A percentile compares a stretch with the other conserved stretches of the same genome.
Evolutionary conservation across 2,888 invertebrate species (phyloP).

Genomic region (Athalia cordata): DNA sequence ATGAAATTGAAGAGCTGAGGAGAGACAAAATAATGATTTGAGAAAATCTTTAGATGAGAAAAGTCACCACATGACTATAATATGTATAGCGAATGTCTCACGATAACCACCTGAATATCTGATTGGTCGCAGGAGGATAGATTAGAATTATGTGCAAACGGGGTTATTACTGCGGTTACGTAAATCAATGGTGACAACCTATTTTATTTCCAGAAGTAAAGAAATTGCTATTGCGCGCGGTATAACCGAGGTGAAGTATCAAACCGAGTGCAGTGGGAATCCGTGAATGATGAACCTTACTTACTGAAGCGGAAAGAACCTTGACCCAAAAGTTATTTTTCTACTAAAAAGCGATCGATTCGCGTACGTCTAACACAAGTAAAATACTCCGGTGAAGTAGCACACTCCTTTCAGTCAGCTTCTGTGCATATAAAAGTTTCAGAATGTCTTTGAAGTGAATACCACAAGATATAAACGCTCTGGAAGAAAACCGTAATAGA

Average conservation of each 20-base stretch:
- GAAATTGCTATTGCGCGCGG: background rate
- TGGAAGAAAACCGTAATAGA: background rate
- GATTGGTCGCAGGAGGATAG: conserved; percentile 1
- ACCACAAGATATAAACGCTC: background rate
- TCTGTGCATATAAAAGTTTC: too few species aligned
- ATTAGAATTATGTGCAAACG: background rate
- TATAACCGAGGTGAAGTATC: background rate
- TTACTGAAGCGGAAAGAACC: conserved; percentile 38
- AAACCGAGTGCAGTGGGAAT: background rate
- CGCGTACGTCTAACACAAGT: too few species aligned
- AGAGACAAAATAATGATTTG: too few species aligned
- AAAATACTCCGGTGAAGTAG: too few species aligned
- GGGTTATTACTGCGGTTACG: background rate
- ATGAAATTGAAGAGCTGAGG: too few species aligned
- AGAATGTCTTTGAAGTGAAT: conserved; percentile 3
- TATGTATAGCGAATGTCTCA: too few species aligned
- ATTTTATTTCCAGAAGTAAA: conserved; percentile 15
- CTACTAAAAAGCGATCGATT: conserved; percentile 33
- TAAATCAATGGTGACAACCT: background rate
- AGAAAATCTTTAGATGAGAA: too few species aligned
- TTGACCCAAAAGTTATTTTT: conserved; percentile 48
- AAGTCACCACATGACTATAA: too few species aligned
- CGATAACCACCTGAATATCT: too few species aligned
- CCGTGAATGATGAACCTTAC: conserved; percentile 27
- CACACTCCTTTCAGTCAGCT: too few species aligned